Conservation (phyloP, 2,888 invertebrate genomes). For the Neocrepidodera transversa region DNA sequence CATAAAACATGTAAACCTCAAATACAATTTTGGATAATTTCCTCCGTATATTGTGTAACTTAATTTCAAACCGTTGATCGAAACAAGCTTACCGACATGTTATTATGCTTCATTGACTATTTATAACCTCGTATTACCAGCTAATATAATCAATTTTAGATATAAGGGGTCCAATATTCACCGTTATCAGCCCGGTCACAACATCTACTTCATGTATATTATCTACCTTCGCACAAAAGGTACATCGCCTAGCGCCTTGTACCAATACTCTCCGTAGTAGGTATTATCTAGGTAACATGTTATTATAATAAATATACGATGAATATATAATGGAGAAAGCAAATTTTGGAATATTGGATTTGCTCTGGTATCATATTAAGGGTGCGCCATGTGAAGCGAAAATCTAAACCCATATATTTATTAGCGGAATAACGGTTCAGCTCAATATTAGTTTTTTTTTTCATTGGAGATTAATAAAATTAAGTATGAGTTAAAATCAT, state of each 20-base stretch:
- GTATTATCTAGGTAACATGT: constrained; percentile 17
- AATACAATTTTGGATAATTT: neutral
- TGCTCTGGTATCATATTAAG: too few relatives aligned
- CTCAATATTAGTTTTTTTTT: too few relatives aligned
- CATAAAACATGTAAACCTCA: too few relatives aligned
- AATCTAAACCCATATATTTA: too few relatives aligned
- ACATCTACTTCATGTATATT: constrained; percentile 19
- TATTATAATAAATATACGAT: constrained; percentile 29
- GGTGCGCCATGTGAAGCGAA: too few relatives aligned
- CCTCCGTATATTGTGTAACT: neutral
- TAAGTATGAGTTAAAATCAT: too few relatives aligned
- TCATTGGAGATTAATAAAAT: too few relatives aligned
- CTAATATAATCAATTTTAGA: constrained; percentile 23
- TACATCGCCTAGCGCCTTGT: constrained; percentile 11
- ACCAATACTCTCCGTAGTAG: constrained; percentile 5
- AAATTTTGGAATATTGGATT: constrained; percentile 9
- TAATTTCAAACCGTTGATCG: constrained; percentile 1
- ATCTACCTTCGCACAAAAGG: constrained; percentile 13
- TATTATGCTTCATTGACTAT: constrained; percentile 19
- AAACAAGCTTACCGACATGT: constrained; percentile 4
- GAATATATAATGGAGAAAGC: constrained; percentile 23
- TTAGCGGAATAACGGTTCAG: too few relatives aligned
- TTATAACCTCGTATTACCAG: constrained; percentile 15
- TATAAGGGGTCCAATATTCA: constrained; percentile 16
- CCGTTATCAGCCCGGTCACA: constrained; percentile 21